Conservation (phyloP, 2,888 invertebrate genomes). For the Deilephila porcellus region DNA sequence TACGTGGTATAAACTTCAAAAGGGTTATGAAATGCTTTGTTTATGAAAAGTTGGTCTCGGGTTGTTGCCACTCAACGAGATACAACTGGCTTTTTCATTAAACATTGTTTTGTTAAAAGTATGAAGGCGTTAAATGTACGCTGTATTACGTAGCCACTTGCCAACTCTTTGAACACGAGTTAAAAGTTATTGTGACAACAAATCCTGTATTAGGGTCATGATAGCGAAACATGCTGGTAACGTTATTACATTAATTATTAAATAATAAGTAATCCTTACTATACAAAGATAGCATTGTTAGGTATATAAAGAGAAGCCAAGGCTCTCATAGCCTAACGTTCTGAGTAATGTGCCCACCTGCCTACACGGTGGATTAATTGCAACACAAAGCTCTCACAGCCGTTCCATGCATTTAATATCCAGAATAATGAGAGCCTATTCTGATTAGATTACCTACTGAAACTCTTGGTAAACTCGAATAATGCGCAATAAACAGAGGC, state of each 20-base stretch:
- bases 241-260: no score
- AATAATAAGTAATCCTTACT: no score
- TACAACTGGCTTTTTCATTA: slow-evolving; percentile 7
- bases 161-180: neutral
- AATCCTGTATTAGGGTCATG: no score
- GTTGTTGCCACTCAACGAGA: slow-evolving; percentile 14
- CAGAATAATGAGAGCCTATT: neutral
- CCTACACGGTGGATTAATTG: neutral
- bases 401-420: neutral
- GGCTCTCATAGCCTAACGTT: neutral
- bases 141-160: neutral
- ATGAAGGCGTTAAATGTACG: neutral
- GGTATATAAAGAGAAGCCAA: neutral
- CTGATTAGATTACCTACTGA: neutral
- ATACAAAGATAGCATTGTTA: no score
- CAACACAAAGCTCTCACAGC: neutral
- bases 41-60: slow-evolving; percentile 7
- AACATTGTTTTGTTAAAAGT: slow-evolving; percentile 10
- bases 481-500: no score
- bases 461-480: neutral
- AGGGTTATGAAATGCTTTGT: slow-evolving; percentile 15
- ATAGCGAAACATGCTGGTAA: no score
- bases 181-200: neutral
- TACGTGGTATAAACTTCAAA: slow-evolving; percentile 8
- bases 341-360: neutral